Conservation (phyloP, 2,888 invertebrate species). For the Serripes groenlandicus region DNA sequence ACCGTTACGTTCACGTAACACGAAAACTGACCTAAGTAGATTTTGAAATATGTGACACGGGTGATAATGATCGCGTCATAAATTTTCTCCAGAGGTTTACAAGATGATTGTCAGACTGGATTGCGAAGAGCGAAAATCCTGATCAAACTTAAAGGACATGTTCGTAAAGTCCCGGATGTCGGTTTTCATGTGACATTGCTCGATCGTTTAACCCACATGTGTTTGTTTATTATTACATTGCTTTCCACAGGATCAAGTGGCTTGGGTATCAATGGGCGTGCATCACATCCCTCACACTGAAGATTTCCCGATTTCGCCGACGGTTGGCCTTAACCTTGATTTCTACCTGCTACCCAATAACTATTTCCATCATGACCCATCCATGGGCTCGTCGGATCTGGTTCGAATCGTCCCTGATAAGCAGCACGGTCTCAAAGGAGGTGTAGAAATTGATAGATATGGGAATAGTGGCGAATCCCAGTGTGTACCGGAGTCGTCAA, state of each 20-base stretch:
- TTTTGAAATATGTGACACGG: too few species aligned
- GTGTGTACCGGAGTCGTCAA: conserved; percentile 20
- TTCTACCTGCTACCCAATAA: conserved; percentile 52
- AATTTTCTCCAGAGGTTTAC: too few species aligned
- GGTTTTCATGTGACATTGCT: too few species aligned
- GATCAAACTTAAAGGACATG: too few species aligned
- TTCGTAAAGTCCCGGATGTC: too few species aligned
- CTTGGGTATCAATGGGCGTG: conserved; percentile 62
- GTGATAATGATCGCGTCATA: too few species aligned
- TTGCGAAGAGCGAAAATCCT: too few species aligned
- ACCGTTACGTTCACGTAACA: too few species aligned
- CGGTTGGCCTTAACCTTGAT: conserved; percentile 43
- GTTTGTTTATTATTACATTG: too few species aligned
- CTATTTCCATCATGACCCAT: conserved; percentile 50
- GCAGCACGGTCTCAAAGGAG: conserved; percentile 2
- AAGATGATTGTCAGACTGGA: too few species aligned
- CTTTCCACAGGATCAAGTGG: conserved; percentile 58
- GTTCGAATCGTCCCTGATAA: conserved; percentile 39
- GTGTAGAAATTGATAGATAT: conserved; percentile 34
- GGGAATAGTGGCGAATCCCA: conserved; percentile 13
- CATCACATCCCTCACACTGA: conserved; percentile 63
- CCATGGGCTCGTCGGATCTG: conserved; percentile 44
- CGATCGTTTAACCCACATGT: too few species aligned
- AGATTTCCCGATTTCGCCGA: conserved; percentile 56
- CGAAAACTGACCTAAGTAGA: too few species aligned